phyloP scores from a whole-genome alignment of 2,113 vertebrate species.

The Pomatorhinus ruficollis region DNA sequence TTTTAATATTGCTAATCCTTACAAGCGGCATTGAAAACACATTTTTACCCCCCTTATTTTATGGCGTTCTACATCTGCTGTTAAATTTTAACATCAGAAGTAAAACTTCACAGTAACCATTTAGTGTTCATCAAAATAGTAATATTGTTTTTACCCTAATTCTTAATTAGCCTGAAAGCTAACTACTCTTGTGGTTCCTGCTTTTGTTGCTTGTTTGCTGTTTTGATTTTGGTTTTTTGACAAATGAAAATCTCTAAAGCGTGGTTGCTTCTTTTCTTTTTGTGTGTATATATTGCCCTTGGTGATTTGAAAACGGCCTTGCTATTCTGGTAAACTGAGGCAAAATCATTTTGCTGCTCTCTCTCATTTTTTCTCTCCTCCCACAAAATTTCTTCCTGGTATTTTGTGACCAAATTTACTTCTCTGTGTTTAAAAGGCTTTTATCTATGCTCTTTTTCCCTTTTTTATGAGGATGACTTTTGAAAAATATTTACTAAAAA shows the following conservation, averaged over 20 bases:
- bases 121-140: background rate
- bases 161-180: background rate
- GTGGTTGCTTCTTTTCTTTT: background rate
- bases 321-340: background rate
- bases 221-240: background rate
- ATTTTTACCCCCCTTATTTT: background rate
- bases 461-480: background rate
- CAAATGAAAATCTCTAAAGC: background rate
- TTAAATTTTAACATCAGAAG: background rate
- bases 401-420: background rate
- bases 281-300: background rate
- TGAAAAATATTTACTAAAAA: background rate
- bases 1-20: constrained; percentile 7
- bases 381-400: background rate
- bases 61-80: background rate
- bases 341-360: background rate
- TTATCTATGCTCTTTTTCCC: background rate
- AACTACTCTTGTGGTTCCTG: background rate
- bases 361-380: background rate
- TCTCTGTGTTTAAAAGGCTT: background rate
- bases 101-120: background rate
- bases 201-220: background rate
- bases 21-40: background rate
- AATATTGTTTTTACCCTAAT: background rate
- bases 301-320: background rate